These are phyloP conservation scores for Arrhopalites spinosus DNA, from an alignment of 2,888 invertebrate species.

Conservation along the genomic window DNA sequence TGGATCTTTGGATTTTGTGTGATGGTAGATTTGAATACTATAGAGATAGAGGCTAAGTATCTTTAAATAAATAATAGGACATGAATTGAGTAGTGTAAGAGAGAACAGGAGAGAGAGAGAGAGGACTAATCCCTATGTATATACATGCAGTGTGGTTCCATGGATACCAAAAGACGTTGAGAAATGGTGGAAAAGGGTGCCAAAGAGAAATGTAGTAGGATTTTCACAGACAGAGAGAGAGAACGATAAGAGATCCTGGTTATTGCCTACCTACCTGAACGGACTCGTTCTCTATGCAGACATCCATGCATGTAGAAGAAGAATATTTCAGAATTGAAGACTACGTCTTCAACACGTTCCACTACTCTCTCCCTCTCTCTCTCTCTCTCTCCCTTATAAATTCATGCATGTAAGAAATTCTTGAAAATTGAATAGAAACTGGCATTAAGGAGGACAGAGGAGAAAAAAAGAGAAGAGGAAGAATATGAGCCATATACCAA, in stretches of 20 bases:
- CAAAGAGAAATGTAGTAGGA: neutral
- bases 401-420: neutral
- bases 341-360: neutral
- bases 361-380: neutral
- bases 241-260: constrained; percentile 6
- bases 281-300: neutral
- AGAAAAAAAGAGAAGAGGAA: neutral
- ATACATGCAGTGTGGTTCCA: neutral
- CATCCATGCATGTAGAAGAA: neutral
- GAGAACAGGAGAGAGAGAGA: neutral
- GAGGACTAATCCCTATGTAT: neutral
- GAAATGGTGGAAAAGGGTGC: neutral
- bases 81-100: neutral
- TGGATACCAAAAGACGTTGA: neutral
- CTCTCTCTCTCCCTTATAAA: neutral
- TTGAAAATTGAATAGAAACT: too few relatives aligned
- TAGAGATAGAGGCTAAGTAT: too few relatives aligned
- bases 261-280: constrained; percentile 3
- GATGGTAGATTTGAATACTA: neutral
- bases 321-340: neutral
- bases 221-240: neutral
- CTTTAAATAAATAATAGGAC: too few relatives aligned
- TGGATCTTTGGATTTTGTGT: too few relatives aligned
- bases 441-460: neutral
- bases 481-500: neutral